Evolutionary conservation across 2,113 vertebrate genomes (phyloP), one percentile per base, ranked within the genome.

Genomic region (Tetrao urogallus): DNA sequence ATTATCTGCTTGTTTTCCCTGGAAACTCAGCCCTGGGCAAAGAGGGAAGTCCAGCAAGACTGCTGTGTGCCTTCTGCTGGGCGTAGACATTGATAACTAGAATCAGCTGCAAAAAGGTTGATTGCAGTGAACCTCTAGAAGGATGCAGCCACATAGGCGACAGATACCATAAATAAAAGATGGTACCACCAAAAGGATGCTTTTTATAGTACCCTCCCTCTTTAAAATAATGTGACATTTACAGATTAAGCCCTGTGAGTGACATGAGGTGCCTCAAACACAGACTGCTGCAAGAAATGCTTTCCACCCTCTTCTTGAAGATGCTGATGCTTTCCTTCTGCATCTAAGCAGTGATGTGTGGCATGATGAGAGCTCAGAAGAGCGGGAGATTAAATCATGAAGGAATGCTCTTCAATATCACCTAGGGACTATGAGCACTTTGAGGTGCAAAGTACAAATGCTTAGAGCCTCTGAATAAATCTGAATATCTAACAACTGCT

Each of bases 371-470:
- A 90, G 66, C 6, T 2, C 60, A 86, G 43, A 91, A 81, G 73
- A 74, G 36, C 66, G 66, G 36, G 40, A 90, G 28, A 70, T 91
- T 92, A 86, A 75, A 58, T 56, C 71, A 67, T 56, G 60, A 50
- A 1, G 2, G 76, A 88, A 93, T 24, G 38, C 66, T 95, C 63
- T 91, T n/a, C 76, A 94, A 58, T 19, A 21, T 78, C 82, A 86
- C 65, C 65, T 52, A 81, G 70, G 70, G 61, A 92, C 54, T 69
- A 24, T 78, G 70, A 57, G 93, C 40, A 67, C 24, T 91, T 67
- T 57, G 70, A 90, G 80, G 88, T 94, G 76, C 54, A 83, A 94
- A 88, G 84, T 86, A 71, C n/a, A 81, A 73, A 83, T 52, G 32
- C 61, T 89, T 85, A 74, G 20, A 77, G 69, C 21, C 38, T 94